Evolutionary conservation across 2,113 vertebrate species (phyloP), one percentile per base, ranked within the genome.

Genomic region (Gobio gobio): DNA sequence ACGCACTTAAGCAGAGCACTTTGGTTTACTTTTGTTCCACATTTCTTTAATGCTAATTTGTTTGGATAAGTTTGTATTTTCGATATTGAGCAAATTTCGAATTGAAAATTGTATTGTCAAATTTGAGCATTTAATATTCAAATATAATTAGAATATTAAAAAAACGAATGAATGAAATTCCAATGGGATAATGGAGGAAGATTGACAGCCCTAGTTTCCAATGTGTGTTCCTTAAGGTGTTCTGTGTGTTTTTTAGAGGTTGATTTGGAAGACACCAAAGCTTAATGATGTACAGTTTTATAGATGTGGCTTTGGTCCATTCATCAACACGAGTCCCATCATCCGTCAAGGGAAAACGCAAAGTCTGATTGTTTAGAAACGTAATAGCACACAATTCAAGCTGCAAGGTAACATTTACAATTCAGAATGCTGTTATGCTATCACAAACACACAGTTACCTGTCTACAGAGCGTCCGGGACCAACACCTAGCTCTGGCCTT

Each of bases 401-500:
- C 24, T 16, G 61, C 29, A 13, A 8, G 9, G 18, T 12, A 43
- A 70, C 18, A 22, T 22, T 40, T 18, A 54, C 9, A 56, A 26
- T 22, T 75, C 33, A 7, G 54, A 85, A 70, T 16, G 45, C 16
- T 45, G 26, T 16, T 10, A 29, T 43, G 51, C 7, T 5, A 18
- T 61, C 3, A 36, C 3, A 68, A 73, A 83, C 47, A 33, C 18
- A 8, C 5, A 64, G 10, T 66, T 81, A 99, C 98, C 98, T 97
- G 92, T 99, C 98, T 91, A 99, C 98, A 88, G 98, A 98, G 87
- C 98, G 96, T 54, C 98, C 98, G 59, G 98, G 98, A 86, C 98
- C 98, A 86, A 99, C 97, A 66, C 98, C 98, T 12, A 99, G 96
- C 91, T 99, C 98, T 40, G 97, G 97, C 82, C 97, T 95, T 59